These are phyloP conservation scores for Caenorhabditis inopinata DNA, from an alignment of 1,140 invertebrate species.

Conservation along the genomic window DNA sequence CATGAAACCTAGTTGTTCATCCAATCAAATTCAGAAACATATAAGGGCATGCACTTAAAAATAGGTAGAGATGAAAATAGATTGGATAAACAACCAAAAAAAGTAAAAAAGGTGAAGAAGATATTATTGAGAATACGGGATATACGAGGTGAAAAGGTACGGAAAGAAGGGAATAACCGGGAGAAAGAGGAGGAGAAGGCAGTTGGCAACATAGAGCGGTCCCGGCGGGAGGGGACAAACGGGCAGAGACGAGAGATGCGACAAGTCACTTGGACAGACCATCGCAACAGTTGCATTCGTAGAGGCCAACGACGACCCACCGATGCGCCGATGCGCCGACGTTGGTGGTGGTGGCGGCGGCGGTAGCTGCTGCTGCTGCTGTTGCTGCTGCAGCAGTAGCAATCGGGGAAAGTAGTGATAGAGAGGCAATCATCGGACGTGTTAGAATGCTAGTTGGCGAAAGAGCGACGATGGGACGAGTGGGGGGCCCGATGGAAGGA, in stretches of 20 bases:
- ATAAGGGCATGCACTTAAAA: neutral
- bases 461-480: slow-evolving; percentile 1
- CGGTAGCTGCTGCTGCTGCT: no score
- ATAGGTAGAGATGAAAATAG: neutral
- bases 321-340: neutral
- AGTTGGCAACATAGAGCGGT: slow-evolving; percentile 28
- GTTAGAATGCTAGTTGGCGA: slow-evolving; percentile 23
- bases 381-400: slow-evolving; percentile 21
- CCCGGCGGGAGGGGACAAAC: neutral
- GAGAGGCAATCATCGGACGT: neutral
- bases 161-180: neutral
- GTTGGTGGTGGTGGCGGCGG: neutral
- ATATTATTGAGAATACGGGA: neutral
- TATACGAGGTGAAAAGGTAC: neutral
- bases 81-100: neutral
- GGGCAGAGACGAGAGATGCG: neutral
- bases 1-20: neutral
- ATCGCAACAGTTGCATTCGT: slow-evolving; percentile 26
- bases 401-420: neutral
- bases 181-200: neutral
- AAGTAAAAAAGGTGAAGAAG: neutral
- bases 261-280: slow-evolving; percentile 19
- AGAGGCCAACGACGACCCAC: neutral
- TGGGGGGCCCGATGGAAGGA: neutral
- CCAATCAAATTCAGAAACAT: neutral